phyloP scores from a whole-genome alignment of 2,797 vertebrate species.

The Chrosomus eos region DNA sequence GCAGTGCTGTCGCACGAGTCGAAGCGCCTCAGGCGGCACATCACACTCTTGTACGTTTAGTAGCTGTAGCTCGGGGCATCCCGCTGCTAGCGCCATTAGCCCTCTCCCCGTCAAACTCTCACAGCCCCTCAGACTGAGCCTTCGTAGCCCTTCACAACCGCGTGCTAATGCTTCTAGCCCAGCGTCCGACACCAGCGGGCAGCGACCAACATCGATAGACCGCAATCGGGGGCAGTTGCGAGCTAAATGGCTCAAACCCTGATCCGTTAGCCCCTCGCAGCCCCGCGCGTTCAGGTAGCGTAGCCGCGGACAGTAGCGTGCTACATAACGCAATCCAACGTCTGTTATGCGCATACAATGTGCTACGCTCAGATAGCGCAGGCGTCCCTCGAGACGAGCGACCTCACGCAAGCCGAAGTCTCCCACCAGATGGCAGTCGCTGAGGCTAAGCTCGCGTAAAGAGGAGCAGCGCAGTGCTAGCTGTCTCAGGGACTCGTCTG shows the following conservation, averaged over 20 bases:
- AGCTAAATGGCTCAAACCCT: conserved; percentile 92
- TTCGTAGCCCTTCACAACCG: conserved; percentile 93
- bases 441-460: conserved; percentile 92
- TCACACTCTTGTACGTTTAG: conserved; percentile 98
- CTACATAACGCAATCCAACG: conserved; percentile 95
- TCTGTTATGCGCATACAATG: conserved; percentile 96
- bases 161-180: conserved; percentile 94
- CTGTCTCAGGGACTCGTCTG: conserved; percentile 93
- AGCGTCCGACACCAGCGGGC: conserved; percentile 93
- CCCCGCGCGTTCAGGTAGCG: conserved; percentile 81
- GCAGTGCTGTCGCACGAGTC: conserved; percentile 93
- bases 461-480: conserved; percentile 92
- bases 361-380: conserved; percentile 95
- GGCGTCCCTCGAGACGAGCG: conserved; percentile 91
- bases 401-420: conserved; percentile 96
- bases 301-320: conserved; percentile 92
- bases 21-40: conserved; percentile 91
- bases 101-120: conserved; percentile 95
- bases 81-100: conserved; percentile 91
- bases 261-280: conserved; percentile 97
- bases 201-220: conserved; percentile 95
- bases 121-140: conserved; percentile 93
- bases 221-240: conserved; percentile 95
- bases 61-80: conserved; percentile 97
- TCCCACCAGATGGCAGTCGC: conserved; percentile 93